A percentile compares a stretch with the other conserved stretches of the same genome.
phyloP scores from a whole-genome alignment of 2,113 vertebrate species.

The Carlito syrichta region DNA sequence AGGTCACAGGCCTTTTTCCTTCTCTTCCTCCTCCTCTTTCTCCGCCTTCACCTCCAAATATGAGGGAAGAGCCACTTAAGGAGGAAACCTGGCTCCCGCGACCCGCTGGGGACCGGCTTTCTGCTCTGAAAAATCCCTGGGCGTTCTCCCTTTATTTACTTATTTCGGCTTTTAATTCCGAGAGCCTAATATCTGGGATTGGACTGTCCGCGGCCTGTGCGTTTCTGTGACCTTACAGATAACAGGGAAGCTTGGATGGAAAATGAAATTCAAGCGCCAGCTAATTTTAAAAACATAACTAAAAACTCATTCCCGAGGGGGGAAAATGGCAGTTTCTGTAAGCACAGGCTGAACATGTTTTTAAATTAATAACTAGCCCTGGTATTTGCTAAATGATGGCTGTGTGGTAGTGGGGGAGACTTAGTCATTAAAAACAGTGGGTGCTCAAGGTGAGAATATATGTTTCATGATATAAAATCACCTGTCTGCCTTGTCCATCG shows the following conservation, averaged over 20 bases:
- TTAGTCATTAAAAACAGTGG: conserved; percentile 57
- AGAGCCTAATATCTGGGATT: conserved; percentile 64
- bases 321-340: conserved; percentile 59
- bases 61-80: conserved; percentile 65
- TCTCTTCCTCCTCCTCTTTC: conserved; percentile 64
- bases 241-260: conserved; percentile 69
- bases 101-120: neutral
- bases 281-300: conserved; percentile 79
- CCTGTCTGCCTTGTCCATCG: neutral
- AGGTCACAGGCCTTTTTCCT: conserved; percentile 69
- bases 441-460: conserved; percentile 59
- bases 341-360: conserved; percentile 69
- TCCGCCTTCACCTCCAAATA: conserved; percentile 57
- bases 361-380: conserved; percentile 72
- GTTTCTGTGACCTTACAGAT: conserved; percentile 79
- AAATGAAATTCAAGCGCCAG: conserved; percentile 77
- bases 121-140: neutral
- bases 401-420: neutral
- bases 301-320: conserved; percentile 72
- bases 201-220: conserved; percentile 52
- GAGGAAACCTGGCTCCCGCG: neutral
- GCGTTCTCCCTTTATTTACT: conserved; percentile 65
- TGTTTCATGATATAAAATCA: conserved; percentile 48
- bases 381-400: conserved; percentile 73
- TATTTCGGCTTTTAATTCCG: conserved; percentile 66